phyloP scores from a whole-genome alignment of 2,888 invertebrate genomes.

The Temnothorax rugatulus region DNA sequence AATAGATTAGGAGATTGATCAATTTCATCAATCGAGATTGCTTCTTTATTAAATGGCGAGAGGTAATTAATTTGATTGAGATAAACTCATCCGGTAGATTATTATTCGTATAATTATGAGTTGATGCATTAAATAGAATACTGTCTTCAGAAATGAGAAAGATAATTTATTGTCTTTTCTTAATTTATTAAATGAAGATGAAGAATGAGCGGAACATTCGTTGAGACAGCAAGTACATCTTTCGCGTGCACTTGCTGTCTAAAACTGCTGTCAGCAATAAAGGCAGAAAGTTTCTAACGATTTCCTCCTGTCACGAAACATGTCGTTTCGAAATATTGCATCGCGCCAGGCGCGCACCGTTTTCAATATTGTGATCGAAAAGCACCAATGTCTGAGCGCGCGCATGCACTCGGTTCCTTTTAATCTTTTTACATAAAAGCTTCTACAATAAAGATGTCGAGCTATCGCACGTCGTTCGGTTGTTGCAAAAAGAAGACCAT shows the following conservation, averaged over 20 bases:
- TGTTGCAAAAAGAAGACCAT: neutral
- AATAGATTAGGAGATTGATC: slow-evolving; percentile 6
- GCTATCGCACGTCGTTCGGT: slow-evolving; percentile 10
- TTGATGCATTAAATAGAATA: neutral
- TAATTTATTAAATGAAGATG: neutral
- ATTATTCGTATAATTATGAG: neutral
- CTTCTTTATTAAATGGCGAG: neutral
- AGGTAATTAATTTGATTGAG: neutral
- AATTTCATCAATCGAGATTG: neutral
- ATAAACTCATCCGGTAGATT: neutral
- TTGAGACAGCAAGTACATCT: neutral
- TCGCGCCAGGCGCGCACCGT: neutral
- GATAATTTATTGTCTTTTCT: neutral
- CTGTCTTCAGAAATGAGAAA: neutral
- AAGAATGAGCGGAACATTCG: neutral
- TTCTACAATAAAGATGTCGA: slow-evolving; percentile 26
- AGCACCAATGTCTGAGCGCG: neutral
- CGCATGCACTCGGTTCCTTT: neutral
- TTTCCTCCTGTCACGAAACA: slow-evolving; percentile 23
- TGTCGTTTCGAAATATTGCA: slow-evolving; percentile 15
- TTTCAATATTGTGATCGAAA: slow-evolving; percentile 28
- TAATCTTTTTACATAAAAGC: slow-evolving; percentile 12
- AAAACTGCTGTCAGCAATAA: slow-evolving; percentile 21
- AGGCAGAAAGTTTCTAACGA: slow-evolving; percentile 9
- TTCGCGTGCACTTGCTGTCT: neutral